A percentile compares a stretch with the other conserved stretches of the same genome.
Conservation (phyloP, 2,113 vertebrate species). For the Charina bottae region DNA sequence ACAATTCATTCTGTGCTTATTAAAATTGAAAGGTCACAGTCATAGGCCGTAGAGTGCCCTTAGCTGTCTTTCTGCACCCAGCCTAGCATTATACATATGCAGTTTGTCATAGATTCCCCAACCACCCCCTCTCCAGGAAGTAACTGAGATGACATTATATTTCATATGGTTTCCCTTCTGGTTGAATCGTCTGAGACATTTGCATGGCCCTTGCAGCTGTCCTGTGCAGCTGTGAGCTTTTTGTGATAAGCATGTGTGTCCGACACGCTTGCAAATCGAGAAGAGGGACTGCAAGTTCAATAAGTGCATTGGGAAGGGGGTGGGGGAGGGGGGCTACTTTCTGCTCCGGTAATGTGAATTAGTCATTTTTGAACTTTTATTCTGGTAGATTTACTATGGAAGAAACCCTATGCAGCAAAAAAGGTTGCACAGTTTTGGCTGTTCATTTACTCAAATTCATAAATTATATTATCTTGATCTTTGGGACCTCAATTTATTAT, state of each 20-base stretch:
- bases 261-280: constrained; percentile 14
- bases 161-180: constrained; percentile 11
- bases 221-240: constrained; percentile 8
- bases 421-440: not conserved
- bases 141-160: constrained; percentile 19
- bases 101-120: not conserved
- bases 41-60: not conserved
- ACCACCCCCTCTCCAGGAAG: not conserved
- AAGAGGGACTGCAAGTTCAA: not conserved
- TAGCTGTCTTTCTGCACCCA: not conserved
- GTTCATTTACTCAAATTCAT: not conserved
- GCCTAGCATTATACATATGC: not conserved
- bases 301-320: not conserved
- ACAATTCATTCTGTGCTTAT: not conserved
- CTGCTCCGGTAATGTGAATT: not conserved
- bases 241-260: constrained; percentile 22
- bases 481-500: not conserved
- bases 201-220: constrained; percentile 12
- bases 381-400: not conserved
- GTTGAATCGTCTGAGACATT: constrained; percentile 13
- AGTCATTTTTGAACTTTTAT: not conserved
- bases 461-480: not conserved
- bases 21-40: not conserved
- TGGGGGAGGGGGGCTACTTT: not conserved
- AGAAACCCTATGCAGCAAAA: not conserved